Evolutionary conservation across 2,888 invertebrate genomes (phyloP).

Genomic region (Plagiodera versicolora): DNA sequence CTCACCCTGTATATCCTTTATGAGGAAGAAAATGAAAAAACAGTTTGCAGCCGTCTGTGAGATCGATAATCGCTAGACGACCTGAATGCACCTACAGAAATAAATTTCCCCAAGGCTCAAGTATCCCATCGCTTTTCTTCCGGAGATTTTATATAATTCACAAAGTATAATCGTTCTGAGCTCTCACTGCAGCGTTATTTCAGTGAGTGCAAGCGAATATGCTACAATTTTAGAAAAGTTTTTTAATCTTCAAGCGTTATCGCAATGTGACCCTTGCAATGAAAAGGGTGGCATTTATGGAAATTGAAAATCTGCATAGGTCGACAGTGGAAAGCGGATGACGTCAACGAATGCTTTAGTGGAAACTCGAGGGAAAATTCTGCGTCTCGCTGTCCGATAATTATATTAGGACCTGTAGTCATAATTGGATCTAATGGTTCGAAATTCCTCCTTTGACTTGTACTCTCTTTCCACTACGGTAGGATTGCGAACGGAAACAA

Average conservation of each 20-base stretch:
- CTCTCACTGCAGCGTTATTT: neutral
- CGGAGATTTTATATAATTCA: too few relatives aligned
- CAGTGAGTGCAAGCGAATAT: neutral
- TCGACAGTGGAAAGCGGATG: neutral
- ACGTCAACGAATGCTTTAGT: neutral
- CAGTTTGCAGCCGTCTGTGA: too few relatives aligned
- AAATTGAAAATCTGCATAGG: constrained; percentile 12
- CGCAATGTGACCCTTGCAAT: neutral
- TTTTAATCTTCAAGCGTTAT: neutral
- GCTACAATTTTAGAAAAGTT: neutral
- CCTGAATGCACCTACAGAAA: too few relatives aligned
- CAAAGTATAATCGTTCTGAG: neutral
- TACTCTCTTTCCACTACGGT: too few relatives aligned
- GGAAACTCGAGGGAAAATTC: neutral
- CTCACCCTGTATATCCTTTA: too few relatives aligned
- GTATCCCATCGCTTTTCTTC: too few relatives aligned
- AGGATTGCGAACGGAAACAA: too few relatives aligned
- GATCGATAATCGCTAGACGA: too few relatives aligned
- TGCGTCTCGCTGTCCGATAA: neutral
- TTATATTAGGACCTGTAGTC: neutral
- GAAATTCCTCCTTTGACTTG: too few relatives aligned
- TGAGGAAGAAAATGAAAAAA: too few relatives aligned
- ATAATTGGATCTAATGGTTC: neutral
- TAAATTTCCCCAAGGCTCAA: too few relatives aligned
- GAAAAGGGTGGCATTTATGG: constrained; percentile 3